These are phyloP conservation scores for Lissocephala sabroskyi DNA, from an alignment of 2,888 invertebrate species.

Conservation along the genomic window DNA sequence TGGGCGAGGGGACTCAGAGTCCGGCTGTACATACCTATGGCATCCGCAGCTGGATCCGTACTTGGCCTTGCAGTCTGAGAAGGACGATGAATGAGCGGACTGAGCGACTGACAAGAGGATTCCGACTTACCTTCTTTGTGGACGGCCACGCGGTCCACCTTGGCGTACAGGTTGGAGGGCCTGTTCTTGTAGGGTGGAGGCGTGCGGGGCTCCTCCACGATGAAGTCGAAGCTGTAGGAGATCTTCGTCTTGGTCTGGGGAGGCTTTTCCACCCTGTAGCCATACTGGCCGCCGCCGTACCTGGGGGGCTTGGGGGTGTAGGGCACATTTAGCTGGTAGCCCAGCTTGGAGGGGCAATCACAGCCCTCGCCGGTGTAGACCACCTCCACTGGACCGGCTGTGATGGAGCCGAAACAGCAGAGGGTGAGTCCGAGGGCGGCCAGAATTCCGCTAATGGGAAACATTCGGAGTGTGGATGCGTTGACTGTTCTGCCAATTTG, in stretches of 20 bases:
- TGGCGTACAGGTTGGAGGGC: constrained; percentile 50
- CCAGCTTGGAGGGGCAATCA: constrained; percentile 54
- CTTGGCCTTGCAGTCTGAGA: constrained; percentile 42
- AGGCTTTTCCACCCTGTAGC: constrained; percentile 63
- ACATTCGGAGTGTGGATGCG: background rate
- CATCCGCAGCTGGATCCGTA: constrained; percentile 46
- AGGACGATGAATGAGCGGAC: background rate
- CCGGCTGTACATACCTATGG: constrained; percentile 64
- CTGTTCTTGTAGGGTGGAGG: constrained; percentile 30
- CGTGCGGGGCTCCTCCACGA: constrained; percentile 62
- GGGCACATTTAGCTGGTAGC: constrained; percentile 59
- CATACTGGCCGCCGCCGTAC: constrained; percentile 39
- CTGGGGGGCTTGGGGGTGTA: constrained; percentile 28
- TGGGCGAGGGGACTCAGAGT: too few species aligned
- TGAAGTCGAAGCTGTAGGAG: constrained; percentile 64
- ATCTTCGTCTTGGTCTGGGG: constrained; percentile 48
- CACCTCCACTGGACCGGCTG: constrained; percentile 48
- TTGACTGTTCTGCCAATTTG: constrained; percentile 12
- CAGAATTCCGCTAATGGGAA: background rate
- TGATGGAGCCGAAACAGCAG: too few species aligned
- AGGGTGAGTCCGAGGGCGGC: background rate
- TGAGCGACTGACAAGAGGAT: too few species aligned
- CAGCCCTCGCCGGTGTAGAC: constrained; percentile 64
- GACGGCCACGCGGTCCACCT: constrained; percentile 55
- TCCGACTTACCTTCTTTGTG: constrained; percentile 53